Percentiles rank a stretch among this genome's conserved stretches.
phyloP scores from a whole-genome alignment of 2,113 vertebrate species.

The Acrocephalus arundinaceus region DNA sequence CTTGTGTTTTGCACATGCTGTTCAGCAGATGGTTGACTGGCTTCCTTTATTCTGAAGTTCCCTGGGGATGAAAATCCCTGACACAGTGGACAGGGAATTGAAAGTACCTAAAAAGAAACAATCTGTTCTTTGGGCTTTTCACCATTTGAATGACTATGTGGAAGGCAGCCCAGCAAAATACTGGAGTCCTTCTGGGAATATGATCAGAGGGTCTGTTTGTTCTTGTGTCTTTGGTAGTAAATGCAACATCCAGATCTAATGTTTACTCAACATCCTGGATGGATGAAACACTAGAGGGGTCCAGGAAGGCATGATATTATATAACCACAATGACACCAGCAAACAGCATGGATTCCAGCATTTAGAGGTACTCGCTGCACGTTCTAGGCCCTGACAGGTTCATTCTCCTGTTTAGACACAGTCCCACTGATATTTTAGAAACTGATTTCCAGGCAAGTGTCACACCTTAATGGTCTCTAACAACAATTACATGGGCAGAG shows the following conservation, averaged over 20 bases:
- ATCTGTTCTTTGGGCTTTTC: neutral
- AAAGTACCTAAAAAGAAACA: neutral
- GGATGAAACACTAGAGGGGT: neutral
- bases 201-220: neutral
- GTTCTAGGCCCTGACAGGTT: neutral
- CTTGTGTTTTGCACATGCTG: neutral
- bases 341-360: neutral
- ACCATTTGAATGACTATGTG: neutral
- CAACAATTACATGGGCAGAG: neutral
- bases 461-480: neutral
- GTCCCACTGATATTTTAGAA: neutral
- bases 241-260: neutral
- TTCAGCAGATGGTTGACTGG: conserved; percentile 6
- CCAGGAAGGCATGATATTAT: neutral
- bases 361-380: accelerated
- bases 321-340: neutral
- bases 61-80: neutral
- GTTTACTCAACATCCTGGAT: neutral
- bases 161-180: conserved; percentile 27
- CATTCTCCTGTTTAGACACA: neutral
- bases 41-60: conserved; percentile 7
- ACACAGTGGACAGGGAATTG: neutral
- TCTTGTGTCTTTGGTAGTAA: neutral
- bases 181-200: neutral
- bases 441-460: neutral